A percentile compares a stretch with the other conserved stretches of the same genome.
Conservation (phyloP, 2,888 invertebrate genomes). For the Ophioninae sp. region DNA sequence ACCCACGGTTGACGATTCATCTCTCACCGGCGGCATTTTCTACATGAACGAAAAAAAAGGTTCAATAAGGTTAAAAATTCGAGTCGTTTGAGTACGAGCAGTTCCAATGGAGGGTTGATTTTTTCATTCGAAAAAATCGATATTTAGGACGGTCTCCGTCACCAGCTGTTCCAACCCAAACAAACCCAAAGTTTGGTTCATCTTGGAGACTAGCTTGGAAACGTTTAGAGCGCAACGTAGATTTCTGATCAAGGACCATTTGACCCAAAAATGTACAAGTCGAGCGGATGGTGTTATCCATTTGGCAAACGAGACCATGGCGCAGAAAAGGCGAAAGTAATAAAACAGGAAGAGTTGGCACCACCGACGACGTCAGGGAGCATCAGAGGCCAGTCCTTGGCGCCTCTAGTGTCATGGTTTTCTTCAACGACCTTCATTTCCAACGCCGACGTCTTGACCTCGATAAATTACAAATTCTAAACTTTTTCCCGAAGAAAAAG, state of each 20-base stretch:
- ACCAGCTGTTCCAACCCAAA: conserved; percentile 30
- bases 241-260: conserved; percentile 13
- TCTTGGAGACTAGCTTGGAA: conserved; percentile 27
- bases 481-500: background rate
- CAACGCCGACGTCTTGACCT: conserved; percentile 30
- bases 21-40: conserved; percentile 76
- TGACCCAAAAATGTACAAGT: background rate
- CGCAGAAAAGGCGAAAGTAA: conserved; percentile 28
- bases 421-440: conserved; percentile 47
- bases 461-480: background rate
- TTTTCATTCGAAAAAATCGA: conserved; percentile 20
- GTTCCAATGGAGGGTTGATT: background rate
- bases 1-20: conserved; percentile 61
- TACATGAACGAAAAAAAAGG: conserved; percentile 57
- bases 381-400: conserved; percentile 42
- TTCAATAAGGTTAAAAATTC: background rate
- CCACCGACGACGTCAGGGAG: conserved; percentile 28
- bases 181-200: conserved; percentile 38
- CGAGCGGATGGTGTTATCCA: background rate
- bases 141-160: conserved; percentile 43
- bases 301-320: conserved; percentile 49
- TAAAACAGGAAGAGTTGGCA: conserved; percentile 58
- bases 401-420: conserved; percentile 41
- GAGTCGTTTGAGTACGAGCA: background rate
- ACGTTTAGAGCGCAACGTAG: background rate